phyloP scores from a whole-genome alignment of 2,113 vertebrate species.

The Prionailurus viverrinus region DNA sequence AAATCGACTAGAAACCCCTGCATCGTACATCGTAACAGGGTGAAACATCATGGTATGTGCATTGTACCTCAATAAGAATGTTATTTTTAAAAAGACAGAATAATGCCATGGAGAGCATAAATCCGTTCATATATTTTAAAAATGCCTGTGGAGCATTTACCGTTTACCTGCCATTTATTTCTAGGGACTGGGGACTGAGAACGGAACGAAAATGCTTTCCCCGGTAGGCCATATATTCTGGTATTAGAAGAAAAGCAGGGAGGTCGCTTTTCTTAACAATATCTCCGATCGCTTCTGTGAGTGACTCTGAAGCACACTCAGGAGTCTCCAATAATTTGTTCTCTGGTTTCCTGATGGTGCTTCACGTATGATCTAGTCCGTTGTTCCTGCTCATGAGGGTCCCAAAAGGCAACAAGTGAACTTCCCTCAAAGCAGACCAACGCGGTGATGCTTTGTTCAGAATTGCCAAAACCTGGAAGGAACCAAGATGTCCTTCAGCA shows the following conservation, averaged over 20 bases:
- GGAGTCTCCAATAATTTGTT: background rate
- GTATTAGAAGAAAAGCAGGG: background rate
- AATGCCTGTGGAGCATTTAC: background rate
- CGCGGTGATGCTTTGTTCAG: background rate
- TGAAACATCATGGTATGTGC: background rate
- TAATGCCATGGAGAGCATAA: background rate
- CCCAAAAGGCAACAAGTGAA: background rate
- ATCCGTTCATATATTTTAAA: background rate
- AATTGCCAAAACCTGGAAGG: background rate
- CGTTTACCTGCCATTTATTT: background rate
- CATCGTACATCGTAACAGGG: background rate
- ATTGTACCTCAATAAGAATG: background rate
- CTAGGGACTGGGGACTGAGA: background rate
- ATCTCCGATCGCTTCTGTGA: background rate
- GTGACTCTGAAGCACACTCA: background rate
- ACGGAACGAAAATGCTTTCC: background rate
- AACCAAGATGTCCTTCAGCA: background rate
- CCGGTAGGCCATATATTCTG: background rate
- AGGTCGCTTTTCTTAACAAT: background rate
- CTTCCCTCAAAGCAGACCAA: background rate
- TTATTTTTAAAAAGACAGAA: background rate
- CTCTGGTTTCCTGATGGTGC: background rate
- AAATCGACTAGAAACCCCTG: background rate
- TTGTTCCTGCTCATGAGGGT: background rate
- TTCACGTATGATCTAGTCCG: background rate